Percentiles rank a stretch among this genome's conserved stretches.
phyloP scores from a whole-genome alignment of 2,113 vertebrate genomes.

The Paraplagusia blochii region DNA sequence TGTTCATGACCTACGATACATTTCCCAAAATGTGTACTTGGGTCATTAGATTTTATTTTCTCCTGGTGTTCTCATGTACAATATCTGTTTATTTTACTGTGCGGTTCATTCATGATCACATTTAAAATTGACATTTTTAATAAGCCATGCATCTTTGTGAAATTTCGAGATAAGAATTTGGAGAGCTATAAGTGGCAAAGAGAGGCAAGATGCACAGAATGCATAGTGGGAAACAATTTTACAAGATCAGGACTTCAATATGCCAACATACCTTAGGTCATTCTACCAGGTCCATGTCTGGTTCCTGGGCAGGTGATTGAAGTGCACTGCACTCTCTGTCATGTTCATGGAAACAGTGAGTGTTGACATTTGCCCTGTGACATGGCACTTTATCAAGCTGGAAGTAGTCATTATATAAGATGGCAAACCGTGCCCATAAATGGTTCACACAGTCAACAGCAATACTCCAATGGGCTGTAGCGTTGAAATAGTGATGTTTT shows the following conservation, averaged over 20 bases:
- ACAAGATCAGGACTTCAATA: too few relatives aligned
- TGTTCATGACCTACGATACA: slow-evolving; percentile 43
- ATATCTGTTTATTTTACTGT: neutral
- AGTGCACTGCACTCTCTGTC: neutral
- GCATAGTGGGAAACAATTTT: too few relatives aligned
- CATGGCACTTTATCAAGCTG: neutral
- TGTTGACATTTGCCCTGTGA: neutral
- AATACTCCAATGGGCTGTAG: neutral
- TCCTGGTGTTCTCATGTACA: neutral
- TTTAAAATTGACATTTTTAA: slow-evolving; percentile 19
- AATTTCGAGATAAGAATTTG: too few relatives aligned
- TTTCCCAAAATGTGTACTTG: slow-evolving; percentile 40
- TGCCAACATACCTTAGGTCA: neutral
- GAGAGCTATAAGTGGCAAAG: too few relatives aligned
- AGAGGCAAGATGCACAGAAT: too few relatives aligned
- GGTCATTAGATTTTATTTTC: neutral
- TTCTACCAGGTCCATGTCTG: too few relatives aligned
- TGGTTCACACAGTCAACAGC: neutral
- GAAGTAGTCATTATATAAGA: neutral
- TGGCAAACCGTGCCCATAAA: neutral
- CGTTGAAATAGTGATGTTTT: neutral
- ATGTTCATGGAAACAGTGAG: neutral
- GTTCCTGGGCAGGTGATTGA: neutral
- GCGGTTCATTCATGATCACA: slow-evolving; percentile 16
- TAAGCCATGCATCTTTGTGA: neutral